These are phyloP conservation scores for Myoxocephalus aenaeus DNA, from an alignment of 2,797 vertebrate genomes.

Conservation along the genomic window DNA sequence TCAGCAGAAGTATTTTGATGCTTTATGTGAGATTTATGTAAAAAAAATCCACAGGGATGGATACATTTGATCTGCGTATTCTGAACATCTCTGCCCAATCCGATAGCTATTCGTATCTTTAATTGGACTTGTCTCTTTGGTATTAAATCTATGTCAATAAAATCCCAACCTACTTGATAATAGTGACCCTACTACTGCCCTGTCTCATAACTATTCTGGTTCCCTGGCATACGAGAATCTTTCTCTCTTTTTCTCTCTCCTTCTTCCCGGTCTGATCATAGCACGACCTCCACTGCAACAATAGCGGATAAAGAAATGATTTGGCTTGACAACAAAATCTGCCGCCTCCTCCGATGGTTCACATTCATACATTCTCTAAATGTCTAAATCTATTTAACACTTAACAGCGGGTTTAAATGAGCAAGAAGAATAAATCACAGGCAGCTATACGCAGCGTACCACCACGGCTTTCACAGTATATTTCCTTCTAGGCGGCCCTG, in stretches of 20 bases:
- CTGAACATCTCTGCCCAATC: slow-evolving; percentile 9
- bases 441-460: slow-evolving; percentile 21
- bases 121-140: slow-evolving; percentile 33
- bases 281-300: slow-evolving; percentile 26
- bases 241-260: neutral
- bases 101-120: slow-evolving; percentile 4
- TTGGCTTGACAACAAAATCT: slow-evolving; percentile 40
- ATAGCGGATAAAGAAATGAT: slow-evolving; percentile 24
- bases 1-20: slow-evolving; percentile 32
- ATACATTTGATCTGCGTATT: slow-evolving; percentile 20
- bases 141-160: neutral
- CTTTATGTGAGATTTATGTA: slow-evolving; percentile 6
- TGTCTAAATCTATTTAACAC: slow-evolving; percentile 49
- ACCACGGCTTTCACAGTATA: slow-evolving; percentile 51
- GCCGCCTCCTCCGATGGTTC: slow-evolving; percentile 30
- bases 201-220: slow-evolving; percentile 16
- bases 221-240: neutral
- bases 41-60: slow-evolving; percentile 7
- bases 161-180: slow-evolving; percentile 25
- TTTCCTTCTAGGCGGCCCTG: slow-evolving; percentile 34
- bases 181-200: slow-evolving; percentile 7
- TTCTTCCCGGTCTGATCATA: slow-evolving; percentile 1
- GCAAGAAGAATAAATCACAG: slow-evolving; percentile 22
- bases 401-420: slow-evolving; percentile 50
- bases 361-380: slow-evolving; percentile 35